These are phyloP conservation scores for Falco peregrinus DNA, from an alignment of 2,797 vertebrate genomes.

Conservation along the genomic window DNA sequence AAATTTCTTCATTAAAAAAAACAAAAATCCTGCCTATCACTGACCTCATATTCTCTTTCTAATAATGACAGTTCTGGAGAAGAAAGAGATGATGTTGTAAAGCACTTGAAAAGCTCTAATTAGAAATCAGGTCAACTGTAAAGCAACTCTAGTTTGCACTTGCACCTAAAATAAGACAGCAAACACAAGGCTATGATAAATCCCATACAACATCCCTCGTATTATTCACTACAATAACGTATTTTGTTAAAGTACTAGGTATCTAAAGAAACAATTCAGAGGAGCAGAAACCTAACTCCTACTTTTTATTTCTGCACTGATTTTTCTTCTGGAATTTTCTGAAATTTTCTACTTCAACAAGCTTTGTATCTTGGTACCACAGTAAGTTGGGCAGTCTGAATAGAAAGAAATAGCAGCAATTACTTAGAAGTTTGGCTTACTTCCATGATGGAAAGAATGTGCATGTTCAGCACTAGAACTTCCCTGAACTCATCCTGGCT, in stretches of 20 bases:
- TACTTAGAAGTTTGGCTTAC: constrained; percentile 41
- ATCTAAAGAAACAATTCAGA: constrained; percentile 22
- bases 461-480: constrained; percentile 12
- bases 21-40: background rate
- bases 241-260: background rate
- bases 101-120: constrained; percentile 51
- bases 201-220: background rate
- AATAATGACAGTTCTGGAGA: background rate
- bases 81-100: background rate
- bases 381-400: constrained; percentile 6
- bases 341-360: background rate
- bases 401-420: constrained; percentile 40
- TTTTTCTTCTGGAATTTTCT: constrained; percentile 1
- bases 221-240: background rate
- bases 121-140: constrained; percentile 62
- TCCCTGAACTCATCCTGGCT: background rate
- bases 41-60: background rate
- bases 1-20: background rate
- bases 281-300: background rate
- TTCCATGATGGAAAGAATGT: constrained; percentile 30
- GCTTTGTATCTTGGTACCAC: background rate
- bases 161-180: constrained; percentile 48
- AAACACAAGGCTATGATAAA: constrained; percentile 37
- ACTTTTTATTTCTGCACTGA: background rate
- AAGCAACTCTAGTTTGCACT: constrained; percentile 64